A percentile compares a stretch with the other conserved stretches of the same genome.
These are phyloP conservation scores for Scaeva pyrastri DNA, from an alignment of 2,888 invertebrate species.

Conservation along the genomic window DNA sequence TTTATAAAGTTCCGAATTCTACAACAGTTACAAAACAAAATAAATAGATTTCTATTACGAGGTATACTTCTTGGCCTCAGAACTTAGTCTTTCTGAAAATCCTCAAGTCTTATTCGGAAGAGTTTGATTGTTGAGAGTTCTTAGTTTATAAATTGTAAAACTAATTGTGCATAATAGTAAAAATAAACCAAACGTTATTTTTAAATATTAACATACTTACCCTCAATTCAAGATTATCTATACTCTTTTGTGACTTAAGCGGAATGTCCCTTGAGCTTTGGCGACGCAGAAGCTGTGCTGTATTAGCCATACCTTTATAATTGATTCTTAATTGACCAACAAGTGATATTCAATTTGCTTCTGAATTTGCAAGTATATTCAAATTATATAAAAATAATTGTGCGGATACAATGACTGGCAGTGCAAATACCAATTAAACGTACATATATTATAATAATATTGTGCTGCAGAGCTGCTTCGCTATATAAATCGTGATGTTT, in stretches of 20 bases:
- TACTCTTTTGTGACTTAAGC: conserved; percentile 87
- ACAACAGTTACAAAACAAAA: no score
- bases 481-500: conserved; percentile 47
- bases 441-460: conserved; percentile 40
- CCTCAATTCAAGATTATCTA: conserved; percentile 94
- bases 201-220: conserved; percentile 85
- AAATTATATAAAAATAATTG: conserved; percentile 49
- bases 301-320: conserved; percentile 89
- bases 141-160: no score
- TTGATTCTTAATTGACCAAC: conserved; percentile 69
- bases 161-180: no score
- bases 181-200: no score
- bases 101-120: no score
- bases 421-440: conserved; percentile 68
- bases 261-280: conserved; percentile 94
- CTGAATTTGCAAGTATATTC: conserved; percentile 47
- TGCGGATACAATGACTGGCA: conserved; percentile 52
- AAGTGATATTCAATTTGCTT: conserved; percentile 50
- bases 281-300: conserved; percentile 93
- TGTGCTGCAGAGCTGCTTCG: conserved; percentile 64
- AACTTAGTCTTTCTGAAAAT: no score
- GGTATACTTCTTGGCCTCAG: no score
- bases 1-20: no score
- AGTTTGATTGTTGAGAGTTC: no score
- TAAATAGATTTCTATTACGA: no score